Conservation (phyloP, 2,797 vertebrate species). For the Gymnopithys bicolor region DNA sequence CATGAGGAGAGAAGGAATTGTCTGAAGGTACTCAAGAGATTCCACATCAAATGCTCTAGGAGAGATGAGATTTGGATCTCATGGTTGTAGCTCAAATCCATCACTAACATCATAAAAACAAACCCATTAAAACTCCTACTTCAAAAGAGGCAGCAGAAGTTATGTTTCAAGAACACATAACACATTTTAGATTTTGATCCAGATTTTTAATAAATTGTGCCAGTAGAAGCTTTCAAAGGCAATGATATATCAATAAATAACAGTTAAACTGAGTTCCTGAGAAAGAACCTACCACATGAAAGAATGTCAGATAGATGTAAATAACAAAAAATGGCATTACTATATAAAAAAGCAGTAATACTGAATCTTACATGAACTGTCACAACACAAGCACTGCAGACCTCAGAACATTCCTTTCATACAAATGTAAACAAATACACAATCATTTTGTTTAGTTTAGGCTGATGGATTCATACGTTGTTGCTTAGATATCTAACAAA, state of each 20-base stretch:
- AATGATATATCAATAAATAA: conserved; percentile 88
- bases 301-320: conserved; percentile 78
- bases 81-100: neutral
- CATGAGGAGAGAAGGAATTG: neutral
- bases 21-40: neutral
- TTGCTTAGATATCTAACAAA: conserved; percentile 77
- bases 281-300: conserved; percentile 84
- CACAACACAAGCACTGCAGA: conserved; percentile 89
- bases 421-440: conserved; percentile 91
- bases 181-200: conserved; percentile 57
- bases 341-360: conserved; percentile 81
- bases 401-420: conserved; percentile 88
- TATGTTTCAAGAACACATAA: neutral
- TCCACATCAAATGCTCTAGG: neutral
- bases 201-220: conserved; percentile 84
- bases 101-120: neutral
- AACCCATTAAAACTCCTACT: neutral
- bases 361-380: conserved; percentile 93
- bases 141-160: neutral
- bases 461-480: conserved; percentile 72
- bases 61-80: neutral
- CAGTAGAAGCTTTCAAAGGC: conserved; percentile 84
- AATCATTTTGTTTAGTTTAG: conserved; percentile 78
- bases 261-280: conserved; percentile 86
- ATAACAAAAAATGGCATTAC: conserved; percentile 79